Evolutionary conservation across 2,797 vertebrate genomes (phyloP).

Genomic region (Enteromius radiatus): DNA sequence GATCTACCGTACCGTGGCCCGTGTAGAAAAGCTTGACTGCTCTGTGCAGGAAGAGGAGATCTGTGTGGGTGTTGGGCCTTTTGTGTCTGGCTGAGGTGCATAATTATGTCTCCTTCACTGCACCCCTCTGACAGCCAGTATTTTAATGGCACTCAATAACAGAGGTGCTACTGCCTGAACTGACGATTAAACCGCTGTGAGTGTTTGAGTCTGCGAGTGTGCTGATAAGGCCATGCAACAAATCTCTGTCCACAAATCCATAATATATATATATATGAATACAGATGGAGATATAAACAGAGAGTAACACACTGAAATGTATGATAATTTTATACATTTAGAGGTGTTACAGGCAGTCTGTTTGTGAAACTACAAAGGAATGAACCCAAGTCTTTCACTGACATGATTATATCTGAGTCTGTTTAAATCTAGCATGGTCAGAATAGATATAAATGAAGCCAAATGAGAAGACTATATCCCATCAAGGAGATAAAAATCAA

Average conservation of each 20-base stretch:
- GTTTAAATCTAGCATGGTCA: constrained; percentile 11
- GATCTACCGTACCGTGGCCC: constrained; percentile 37
- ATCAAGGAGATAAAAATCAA: constrained; percentile 50
- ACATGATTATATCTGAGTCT: background rate
- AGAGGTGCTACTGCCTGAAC: constrained; percentile 59
- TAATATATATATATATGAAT: background rate
- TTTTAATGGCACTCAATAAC: constrained; percentile 62
- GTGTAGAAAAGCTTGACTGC: constrained; percentile 54
- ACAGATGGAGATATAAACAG: constrained; percentile 19
- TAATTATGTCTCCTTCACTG: constrained; percentile 60
- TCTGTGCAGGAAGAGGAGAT: constrained; percentile 46
- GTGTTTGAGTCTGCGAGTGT: constrained; percentile 37
- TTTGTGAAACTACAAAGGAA: constrained; percentile 15
- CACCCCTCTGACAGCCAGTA: constrained; percentile 61
- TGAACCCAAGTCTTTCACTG: constrained; percentile 9
- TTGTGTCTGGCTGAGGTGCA: constrained; percentile 67
- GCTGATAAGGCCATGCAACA: constrained; percentile 48
- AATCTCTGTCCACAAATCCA: constrained; percentile 46
- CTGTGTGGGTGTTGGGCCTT: constrained; percentile 62
- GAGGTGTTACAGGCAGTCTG: background rate
- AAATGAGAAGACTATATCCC: constrained; percentile 23
- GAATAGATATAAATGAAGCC: constrained; percentile 24
- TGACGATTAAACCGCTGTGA: constrained; percentile 50
- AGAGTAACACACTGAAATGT: constrained; percentile 6
- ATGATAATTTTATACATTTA: background rate